Percentiles rank a stretch among this genome's conserved stretches.
These are phyloP conservation scores for Oreohelix idahoensis DNA, from an alignment of 1,140 invertebrate genomes.

Conservation along the genomic window DNA sequence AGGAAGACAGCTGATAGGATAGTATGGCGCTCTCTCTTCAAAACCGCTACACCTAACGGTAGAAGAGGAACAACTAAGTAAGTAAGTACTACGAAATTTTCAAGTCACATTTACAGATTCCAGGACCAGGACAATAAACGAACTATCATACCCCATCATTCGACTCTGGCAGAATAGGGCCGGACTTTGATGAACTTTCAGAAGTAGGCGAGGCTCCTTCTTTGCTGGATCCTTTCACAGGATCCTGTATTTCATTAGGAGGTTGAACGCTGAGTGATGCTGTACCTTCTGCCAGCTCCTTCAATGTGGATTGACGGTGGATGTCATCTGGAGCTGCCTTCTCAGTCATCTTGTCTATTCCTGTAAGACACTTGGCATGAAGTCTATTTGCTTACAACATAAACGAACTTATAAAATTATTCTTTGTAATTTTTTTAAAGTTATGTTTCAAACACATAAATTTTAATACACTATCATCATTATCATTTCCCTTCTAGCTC, in stretches of 20 bases:
- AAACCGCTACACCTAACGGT: too few relatives aligned
- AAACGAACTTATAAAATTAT: too few relatives aligned
- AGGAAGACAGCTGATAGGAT: too few relatives aligned
- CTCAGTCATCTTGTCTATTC: constrained; percentile 96
- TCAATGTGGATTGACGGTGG: constrained; percentile 59
- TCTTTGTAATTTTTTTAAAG: too few relatives aligned
- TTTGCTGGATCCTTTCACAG: constrained; percentile 22
- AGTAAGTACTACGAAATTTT: too few relatives aligned
- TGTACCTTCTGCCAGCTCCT: constrained; percentile 60
- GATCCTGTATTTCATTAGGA: constrained; percentile 62
- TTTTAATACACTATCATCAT: too few relatives aligned
- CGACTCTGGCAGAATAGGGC: background rate
- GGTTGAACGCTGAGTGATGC: constrained; percentile 65
- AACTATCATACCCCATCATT: background rate
- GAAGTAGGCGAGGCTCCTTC: background rate
- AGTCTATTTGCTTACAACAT: background rate
- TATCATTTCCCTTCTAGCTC: too few relatives aligned
- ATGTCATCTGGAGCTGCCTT: constrained; percentile 73
- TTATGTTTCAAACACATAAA: too few relatives aligned
- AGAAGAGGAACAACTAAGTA: too few relatives aligned
- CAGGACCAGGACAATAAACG: too few relatives aligned
- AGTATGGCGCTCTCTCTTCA: too few relatives aligned
- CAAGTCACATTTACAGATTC: too few relatives aligned
- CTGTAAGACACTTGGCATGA: constrained; percentile 61
- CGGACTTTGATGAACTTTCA: background rate